Evolutionary conservation across 2,797 vertebrate species (phyloP).

Genomic region (Chaenodraco wilsoni): DNA sequence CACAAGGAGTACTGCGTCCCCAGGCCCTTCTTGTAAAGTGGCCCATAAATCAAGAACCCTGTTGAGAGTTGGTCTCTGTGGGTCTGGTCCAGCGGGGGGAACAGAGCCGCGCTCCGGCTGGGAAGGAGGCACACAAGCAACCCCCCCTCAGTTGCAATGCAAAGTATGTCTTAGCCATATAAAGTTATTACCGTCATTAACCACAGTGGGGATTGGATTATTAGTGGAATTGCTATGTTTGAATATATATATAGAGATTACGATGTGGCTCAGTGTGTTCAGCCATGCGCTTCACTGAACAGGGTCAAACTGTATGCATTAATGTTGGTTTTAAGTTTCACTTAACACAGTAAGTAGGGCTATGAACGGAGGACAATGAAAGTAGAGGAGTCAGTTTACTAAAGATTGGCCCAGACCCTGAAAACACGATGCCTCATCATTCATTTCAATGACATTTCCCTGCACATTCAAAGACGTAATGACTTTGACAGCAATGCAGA

Average conservation of each 20-base stretch:
- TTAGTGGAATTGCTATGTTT: slow-evolving; percentile 41
- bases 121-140: slow-evolving; percentile 17
- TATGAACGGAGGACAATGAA: slow-evolving; percentile 5
- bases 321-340: slow-evolving; percentile 11
- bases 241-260: slow-evolving; percentile 35
- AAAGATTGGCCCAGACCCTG: background rate
- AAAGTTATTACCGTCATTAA: slow-evolving; percentile 59
- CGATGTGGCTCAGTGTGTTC: slow-evolving; percentile 8
- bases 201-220: slow-evolving; percentile 55
- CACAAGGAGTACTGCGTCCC: slow-evolving; percentile 69
- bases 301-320: slow-evolving; percentile 19
- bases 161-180: slow-evolving; percentile 33
- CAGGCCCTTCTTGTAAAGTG: slow-evolving; percentile 76
- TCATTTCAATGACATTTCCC: background rate
- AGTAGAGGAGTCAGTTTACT: slow-evolving; percentile 1
- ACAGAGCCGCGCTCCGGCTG: slow-evolving; percentile 26
- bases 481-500: background rate
- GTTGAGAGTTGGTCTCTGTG: slow-evolving; percentile 71
- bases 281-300: slow-evolving; percentile 29
- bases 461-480: background rate
- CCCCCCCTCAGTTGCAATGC: slow-evolving; percentile 18
- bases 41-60: slow-evolving; percentile 79
- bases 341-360: background rate
- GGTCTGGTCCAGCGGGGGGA: slow-evolving; percentile 59
- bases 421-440: background rate